Conservation (phyloP, 2,797 vertebrate genomes). For the Etheostoma perlongum region DNA sequence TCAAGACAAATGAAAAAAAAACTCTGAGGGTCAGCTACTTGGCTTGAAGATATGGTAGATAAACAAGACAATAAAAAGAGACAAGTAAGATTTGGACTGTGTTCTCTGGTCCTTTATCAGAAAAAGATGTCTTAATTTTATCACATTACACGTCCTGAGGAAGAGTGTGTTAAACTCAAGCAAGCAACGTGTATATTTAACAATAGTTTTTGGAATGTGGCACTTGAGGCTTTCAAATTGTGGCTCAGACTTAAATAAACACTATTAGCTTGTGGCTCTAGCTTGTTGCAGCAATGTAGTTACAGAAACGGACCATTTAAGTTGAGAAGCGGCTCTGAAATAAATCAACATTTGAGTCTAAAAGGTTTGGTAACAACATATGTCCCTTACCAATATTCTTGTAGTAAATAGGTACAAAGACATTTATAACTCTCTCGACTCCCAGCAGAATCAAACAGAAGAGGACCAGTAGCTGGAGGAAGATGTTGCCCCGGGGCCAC, state of each 20-base stretch:
- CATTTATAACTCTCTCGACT: slow-evolving; percentile 90
- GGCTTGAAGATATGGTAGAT: not conserved
- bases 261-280: not conserved
- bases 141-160: not conserved
- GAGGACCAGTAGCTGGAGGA: slow-evolving; percentile 91
- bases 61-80: not conserved
- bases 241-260: not conserved
- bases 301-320: not conserved
- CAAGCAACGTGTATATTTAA: not conserved
- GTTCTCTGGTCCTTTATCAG: not conserved
- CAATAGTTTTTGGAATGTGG: not conserved
- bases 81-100: not conserved
- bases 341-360: not conserved
- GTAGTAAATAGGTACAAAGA: slow-evolving; percentile 96
- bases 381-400: slow-evolving; percentile 91
- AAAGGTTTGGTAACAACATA: fast-evolving
- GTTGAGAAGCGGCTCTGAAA: not conserved
- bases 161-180: not conserved
- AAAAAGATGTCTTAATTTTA: not conserved
- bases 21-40: not conserved
- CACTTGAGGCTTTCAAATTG: not conserved
- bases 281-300: not conserved
- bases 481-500: slow-evolving; percentile 89
- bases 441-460: slow-evolving; percentile 92
- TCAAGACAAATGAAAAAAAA: not conserved